Base-by-base conservation (phyloP, 2,797 vertebrate species). In the Lepidocolaptes lacrymiger region DNA sequence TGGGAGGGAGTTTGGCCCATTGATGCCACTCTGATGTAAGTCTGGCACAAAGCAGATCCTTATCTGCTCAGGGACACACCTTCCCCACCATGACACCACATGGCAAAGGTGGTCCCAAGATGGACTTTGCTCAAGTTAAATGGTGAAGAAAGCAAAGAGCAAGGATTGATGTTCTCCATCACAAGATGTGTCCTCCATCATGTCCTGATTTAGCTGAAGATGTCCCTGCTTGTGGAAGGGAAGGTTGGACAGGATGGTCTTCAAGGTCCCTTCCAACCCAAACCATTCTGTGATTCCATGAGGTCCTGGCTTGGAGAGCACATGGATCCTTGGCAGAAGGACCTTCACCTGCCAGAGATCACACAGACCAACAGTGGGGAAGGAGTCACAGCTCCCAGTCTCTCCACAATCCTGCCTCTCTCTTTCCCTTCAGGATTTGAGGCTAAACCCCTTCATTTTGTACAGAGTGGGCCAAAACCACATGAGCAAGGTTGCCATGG, bases 81-180 rank as follows among this genome's bases (percentile, higher is more conserved):
- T 67, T 62, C 5, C 14, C 48, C 37, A 49, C 14, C 0, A 0
- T 8, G 12, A 36, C 32, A 44, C n/a, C 51, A 15, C 44, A 8
- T 0, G 0, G 11, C 36, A 68, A 39, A 58, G 15, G 41, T 16
- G n/a, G 22, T 34, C 34, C 58, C 64, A 24, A 23, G n/a, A 6
- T 11, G 16, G 55, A 26, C 23, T 66, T 49, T 4, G 0, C 7
- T 21, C 27, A 16, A 41, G 7, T 17, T 19, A 28, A 17, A 71
- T 46, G n/a, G 26, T 14, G 82, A 41, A 66, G 55, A 54, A 55
- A 69, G 12, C 7, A 15, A 18, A 39, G 24, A n/a, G 18, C 0
- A 0, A 64, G 37, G 27, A 30, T 14, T 51, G 58, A 7, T 34
- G 36, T n/a, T 77, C 43, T 80, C 32, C 43, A 5, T 1, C 16